Conservation (phyloP, 2,888 invertebrate genomes). For the Trichopria drosophilae region DNA sequence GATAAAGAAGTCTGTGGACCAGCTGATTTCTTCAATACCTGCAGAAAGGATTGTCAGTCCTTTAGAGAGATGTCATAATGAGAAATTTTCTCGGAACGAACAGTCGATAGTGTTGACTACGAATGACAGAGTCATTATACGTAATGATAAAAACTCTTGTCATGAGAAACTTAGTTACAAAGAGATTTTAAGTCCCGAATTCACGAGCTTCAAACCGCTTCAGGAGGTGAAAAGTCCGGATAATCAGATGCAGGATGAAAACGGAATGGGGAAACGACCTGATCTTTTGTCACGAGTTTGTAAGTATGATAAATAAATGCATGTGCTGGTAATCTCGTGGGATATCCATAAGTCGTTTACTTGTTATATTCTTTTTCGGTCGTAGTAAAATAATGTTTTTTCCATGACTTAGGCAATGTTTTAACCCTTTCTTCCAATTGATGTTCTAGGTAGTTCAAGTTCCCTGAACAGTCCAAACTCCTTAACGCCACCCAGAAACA, state of each 20-base stretch:
- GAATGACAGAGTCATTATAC: slow-evolving; percentile 47
- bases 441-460: slow-evolving; percentile 64
- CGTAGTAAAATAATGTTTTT: not conserved
- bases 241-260: slow-evolving; percentile 46
- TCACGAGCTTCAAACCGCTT: slow-evolving; percentile 55
- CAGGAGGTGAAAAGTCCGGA: slow-evolving; percentile 46
- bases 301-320: too few relatives aligned
- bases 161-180: slow-evolving; percentile 53
- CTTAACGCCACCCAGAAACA: slow-evolving; percentile 53
- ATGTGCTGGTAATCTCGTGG: too few relatives aligned
- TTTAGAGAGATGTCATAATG: slow-evolving; percentile 41
- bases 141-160: slow-evolving; percentile 47
- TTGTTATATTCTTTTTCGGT: too few relatives aligned
- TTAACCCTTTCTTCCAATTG: too few relatives aligned
- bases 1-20: too few relatives aligned
- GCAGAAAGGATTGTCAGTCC: slow-evolving; percentile 40
- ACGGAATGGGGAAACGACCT: slow-evolving; percentile 49
- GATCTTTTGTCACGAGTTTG: slow-evolving; percentile 56
- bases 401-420: not conserved
- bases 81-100: slow-evolving; percentile 41
- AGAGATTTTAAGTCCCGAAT: slow-evolving; percentile 53
- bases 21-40: slow-evolving; percentile 34
- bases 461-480: slow-evolving; percentile 61
- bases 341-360: too few relatives aligned
- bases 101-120: slow-evolving; percentile 37